Conservation (phyloP, 2,113 vertebrate genomes). For the Alligator mississippiensis region DNA sequence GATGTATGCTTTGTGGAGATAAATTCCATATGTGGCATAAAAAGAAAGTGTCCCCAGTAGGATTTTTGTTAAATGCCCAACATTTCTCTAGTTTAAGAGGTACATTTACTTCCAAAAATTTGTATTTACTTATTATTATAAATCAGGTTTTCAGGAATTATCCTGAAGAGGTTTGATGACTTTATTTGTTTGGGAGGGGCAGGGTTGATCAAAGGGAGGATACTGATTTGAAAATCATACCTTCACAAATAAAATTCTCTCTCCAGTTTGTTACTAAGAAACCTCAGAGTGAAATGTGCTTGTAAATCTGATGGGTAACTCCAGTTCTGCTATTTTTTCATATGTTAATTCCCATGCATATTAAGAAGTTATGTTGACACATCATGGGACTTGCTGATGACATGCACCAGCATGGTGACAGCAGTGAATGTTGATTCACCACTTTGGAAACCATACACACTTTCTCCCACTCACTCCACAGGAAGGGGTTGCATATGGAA, state of each 20-base stretch:
- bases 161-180: not conserved
- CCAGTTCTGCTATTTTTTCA: not conserved
- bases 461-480: not conserved
- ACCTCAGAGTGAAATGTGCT: not conserved
- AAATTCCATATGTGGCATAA: not conserved
- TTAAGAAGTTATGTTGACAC: not conserved
- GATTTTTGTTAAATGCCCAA: not conserved
- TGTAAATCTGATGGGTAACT: not conserved
- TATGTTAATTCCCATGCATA: fast-evolving
- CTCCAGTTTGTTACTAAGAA: not conserved
- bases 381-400: not conserved
- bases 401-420: not conserved
- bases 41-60: not conserved
- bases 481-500: not conserved
- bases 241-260: not conserved
- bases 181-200: not conserved
- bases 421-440: not conserved
- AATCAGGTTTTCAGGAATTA: not conserved
- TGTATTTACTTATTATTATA: not conserved
- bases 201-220: not conserved
- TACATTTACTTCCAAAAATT: not conserved
- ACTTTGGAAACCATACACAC: not conserved
- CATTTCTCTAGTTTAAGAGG: not conserved
- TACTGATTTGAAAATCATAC: not conserved
- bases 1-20: not conserved